These are phyloP conservation scores for Eupithecia abbreviata DNA, from an alignment of 2,888 invertebrate genomes.

Conservation along the genomic window DNA sequence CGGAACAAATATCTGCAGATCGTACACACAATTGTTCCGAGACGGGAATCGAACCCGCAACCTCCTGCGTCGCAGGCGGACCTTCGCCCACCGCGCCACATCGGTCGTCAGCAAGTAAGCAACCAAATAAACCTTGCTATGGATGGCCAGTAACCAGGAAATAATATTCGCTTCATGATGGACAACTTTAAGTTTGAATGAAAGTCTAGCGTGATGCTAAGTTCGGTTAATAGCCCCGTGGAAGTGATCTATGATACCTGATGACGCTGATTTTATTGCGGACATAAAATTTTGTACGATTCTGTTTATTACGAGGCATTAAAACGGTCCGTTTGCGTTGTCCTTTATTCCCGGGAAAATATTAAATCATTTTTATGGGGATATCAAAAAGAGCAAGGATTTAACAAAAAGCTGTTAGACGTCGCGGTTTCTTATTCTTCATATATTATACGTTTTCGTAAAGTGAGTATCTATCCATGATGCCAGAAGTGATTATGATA, in stretches of 20 bases:
- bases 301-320: constrained; percentile 44
- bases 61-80: no score
- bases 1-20: no score
- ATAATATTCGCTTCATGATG: neutral
- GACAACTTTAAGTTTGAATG: neutral
- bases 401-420: neutral
- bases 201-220: constrained; percentile 20
- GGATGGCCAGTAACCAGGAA: no score
- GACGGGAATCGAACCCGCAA: no score
- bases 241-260: constrained; percentile 42
- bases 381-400: neutral
- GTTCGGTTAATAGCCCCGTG: constrained; percentile 23
- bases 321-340: constrained; percentile 44
- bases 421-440: neutral
- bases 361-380: constrained; percentile 22
- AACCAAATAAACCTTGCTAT: no score
- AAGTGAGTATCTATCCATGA: neutral
- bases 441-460: neutral
- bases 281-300: constrained; percentile 42
- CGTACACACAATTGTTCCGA: no score
- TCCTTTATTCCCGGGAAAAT: constrained; percentile 33
- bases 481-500: neutral
- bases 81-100: no score
- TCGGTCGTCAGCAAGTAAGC: no score
- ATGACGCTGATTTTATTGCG: constrained; percentile 33